A percentile compares a stretch with the other conserved stretches of the same genome.
Conservation (phyloP, 2,888 invertebrate species). For the Nephrotoma flavescens region DNA sequence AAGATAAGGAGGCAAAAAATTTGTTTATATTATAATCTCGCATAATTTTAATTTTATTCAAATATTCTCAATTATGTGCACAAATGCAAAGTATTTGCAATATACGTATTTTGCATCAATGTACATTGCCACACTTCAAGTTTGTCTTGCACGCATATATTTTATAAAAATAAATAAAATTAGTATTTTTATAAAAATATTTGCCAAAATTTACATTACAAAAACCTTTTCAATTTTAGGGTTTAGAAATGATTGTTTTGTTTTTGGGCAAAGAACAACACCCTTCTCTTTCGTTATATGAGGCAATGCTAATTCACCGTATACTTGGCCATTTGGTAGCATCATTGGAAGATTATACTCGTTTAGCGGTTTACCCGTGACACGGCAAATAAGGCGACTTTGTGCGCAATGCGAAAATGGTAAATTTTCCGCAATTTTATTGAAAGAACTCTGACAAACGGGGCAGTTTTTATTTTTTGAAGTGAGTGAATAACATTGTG, state of each 20-base stretch:
- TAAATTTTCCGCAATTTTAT: slow-evolving; percentile 67
- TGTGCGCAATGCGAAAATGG: slow-evolving; percentile 96
- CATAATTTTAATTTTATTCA: not conserved
- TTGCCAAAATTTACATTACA: slow-evolving; percentile 34
- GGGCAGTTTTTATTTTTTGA: slow-evolving; percentile 77
- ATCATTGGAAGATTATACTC: slow-evolving; percentile 98
- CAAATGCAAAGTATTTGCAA: not conserved
- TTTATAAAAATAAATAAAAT: not conserved
- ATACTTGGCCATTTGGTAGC: slow-evolving; percentile 96
- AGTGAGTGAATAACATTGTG: slow-evolving; percentile 61
- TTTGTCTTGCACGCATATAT: not conserved
- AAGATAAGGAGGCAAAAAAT: no score
- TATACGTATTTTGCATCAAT: not conserved
- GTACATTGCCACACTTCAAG: not conserved
- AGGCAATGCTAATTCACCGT: slow-evolving; percentile 82
- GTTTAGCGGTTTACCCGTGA: slow-evolving; percentile 82
- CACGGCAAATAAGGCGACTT: slow-evolving; percentile 82
- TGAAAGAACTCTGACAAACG: slow-evolving; percentile 79
- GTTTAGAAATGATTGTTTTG: slow-evolving; percentile 79
- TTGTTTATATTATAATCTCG: not conserved
- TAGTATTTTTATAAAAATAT: not conserved
- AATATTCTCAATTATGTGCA: not conserved
- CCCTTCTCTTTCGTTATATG: slow-evolving; percentile 92
- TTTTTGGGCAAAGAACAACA: slow-evolving; percentile 83
- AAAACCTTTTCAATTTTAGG: slow-evolving; percentile 93